phyloP scores from a whole-genome alignment of 2,797 vertebrate genomes.

The Furcifer pardalis region DNA sequence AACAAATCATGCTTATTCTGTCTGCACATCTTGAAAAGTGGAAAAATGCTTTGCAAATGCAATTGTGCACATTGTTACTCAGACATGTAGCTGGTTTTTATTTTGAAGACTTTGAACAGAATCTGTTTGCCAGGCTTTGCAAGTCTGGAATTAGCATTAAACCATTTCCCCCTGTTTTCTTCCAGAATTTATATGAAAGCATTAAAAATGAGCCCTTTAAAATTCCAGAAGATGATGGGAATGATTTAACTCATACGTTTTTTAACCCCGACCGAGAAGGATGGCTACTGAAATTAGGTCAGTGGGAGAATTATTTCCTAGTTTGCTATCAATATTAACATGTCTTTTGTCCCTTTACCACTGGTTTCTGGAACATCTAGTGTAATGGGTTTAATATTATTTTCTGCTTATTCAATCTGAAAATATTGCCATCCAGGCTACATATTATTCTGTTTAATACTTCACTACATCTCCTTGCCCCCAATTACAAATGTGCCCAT shows the following conservation, averaged over 20 bases:
- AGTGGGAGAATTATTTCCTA: conserved; percentile 63
- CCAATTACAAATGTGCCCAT: background rate
- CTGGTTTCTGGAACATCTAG: conserved; percentile 47
- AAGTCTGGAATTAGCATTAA: conserved; percentile 27
- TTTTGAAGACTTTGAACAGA: background rate
- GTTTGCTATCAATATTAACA: conserved; percentile 13
- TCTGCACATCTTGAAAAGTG: background rate
- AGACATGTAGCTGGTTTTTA: background rate
- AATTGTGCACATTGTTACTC: background rate
- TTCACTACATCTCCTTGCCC: conserved; percentile 4
- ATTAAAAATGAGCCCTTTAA: conserved; percentile 98
- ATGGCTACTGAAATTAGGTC: conserved; percentile 97
- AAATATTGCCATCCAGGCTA: conserved; percentile 36
- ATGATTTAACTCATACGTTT: conserved; percentile 96
- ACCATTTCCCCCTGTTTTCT: conserved; percentile 35
- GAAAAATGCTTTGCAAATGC: background rate
- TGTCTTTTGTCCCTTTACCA: background rate
- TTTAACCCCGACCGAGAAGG: conserved; percentile 98
- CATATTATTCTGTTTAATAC: conserved; percentile 26
- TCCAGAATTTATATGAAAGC: conserved; percentile 96
- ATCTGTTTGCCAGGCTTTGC: conserved; percentile 34
- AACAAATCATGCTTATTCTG: background rate
- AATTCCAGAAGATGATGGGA: conserved; percentile 97
- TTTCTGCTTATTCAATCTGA: background rate
- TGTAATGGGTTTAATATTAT: conserved; percentile 23